These are phyloP conservation scores for Osedax frankpressi DNA, from an alignment of 2,888 invertebrate genomes.

Conservation along the genomic window DNA sequence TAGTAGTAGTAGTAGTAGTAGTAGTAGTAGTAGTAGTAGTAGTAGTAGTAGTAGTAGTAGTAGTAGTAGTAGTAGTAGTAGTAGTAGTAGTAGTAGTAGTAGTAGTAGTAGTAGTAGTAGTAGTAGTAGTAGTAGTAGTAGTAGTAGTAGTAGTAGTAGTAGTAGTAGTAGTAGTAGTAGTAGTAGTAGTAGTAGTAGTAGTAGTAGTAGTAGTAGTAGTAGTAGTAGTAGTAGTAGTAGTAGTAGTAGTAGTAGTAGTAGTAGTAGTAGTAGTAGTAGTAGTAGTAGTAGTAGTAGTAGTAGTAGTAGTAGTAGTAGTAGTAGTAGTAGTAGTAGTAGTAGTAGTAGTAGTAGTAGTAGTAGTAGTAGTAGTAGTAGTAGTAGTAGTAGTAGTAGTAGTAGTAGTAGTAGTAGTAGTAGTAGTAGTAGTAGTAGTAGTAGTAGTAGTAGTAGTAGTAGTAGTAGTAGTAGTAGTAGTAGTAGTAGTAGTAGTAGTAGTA, in stretches of 20 bases:
- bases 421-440: conserved; percentile 9
- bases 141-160: not conserved
- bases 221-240: not conserved
- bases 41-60: not conserved
- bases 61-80: not conserved
- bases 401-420: conserved; percentile 7
- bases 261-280: not conserved
- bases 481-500: conserved; percentile 8
- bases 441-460: conserved; percentile 8
- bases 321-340: conserved; percentile 9
- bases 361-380: conserved; percentile 11
- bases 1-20: not conserved
- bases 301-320: conserved; percentile 3
- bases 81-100: conserved; percentile 2
- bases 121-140: not conserved
- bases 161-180: not conserved
- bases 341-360: conserved; percentile 9
- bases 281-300: not conserved
- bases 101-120: not conserved
- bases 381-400: conserved; percentile 7
- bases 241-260: not conserved
- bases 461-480: conserved; percentile 12
- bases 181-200: not conserved
- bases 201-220: conserved; percentile 1
- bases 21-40: not conserved